Base-by-base conservation (phyloP, 2,888 invertebrate species). In the Agrochola circellaris region DNA sequence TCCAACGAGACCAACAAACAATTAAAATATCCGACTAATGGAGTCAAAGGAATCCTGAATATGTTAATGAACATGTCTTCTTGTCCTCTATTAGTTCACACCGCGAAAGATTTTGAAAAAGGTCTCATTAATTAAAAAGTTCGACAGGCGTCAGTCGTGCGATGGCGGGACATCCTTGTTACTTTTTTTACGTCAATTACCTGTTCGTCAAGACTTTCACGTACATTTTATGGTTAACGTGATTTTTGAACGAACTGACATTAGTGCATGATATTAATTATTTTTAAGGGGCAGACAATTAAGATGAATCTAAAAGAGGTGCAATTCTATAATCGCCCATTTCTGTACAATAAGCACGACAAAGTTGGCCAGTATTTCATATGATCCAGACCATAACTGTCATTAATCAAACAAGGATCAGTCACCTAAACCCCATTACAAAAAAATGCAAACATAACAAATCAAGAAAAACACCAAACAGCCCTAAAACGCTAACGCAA, bases 1-100 rank as follows among this genome's bases (percentile, higher is more conserved):
- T 96, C 96, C 94, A 91, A 89, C 93, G 92, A 88, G 86, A 87
- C 86, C 87, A 87, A 89, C 92, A 92, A 94, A 96, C 96, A 96
- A 96, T 96, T 96, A 96, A 96, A 96, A 96, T 96, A 96, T 96
- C 96, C 92, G 92, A 91, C 96, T 96, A 96, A 96, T 96, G 96
- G 96, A 96, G 92, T 94, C 88, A 89, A 88, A 90, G 95, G 96
- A 95, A 96, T 96, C 90, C 89, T 90, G 93, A 95, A 90, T 91
- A 95, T 91, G 95, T 95, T 96, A 95, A 96, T 96, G 95, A 96
- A 96, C 95, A 96, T 95, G 95, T 96, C 91, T 91, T 92, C 91
- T 91, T 93, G 93, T 93, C 91, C 92, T 93, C 92, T 92, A 93
- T 94, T 94, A 93, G 93, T 93, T 92, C 89, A 88, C 88, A 90